Conservation (phyloP, 2,888 invertebrate species). For the Ecliptopera silaceata region DNA sequence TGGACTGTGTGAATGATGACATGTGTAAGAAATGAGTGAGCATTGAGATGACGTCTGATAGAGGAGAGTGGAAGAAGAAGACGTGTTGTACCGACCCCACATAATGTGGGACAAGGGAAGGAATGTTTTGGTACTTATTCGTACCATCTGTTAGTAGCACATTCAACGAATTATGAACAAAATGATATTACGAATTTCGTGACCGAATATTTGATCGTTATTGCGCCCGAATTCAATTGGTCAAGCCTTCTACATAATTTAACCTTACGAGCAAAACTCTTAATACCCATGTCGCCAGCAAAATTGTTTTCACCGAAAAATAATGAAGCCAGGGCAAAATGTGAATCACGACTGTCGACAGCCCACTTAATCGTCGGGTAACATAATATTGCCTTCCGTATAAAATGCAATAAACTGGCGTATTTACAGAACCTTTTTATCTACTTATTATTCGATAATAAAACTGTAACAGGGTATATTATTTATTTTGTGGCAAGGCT, state of each 20-base stretch:
- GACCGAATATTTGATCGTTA: background rate
- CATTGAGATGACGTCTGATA: too few species aligned
- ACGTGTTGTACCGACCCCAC: too few species aligned
- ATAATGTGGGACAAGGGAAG: too few species aligned
- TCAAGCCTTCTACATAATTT: constrained; percentile 18
- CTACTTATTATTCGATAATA: constrained; percentile 40
- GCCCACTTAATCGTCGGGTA: constrained; percentile 59
- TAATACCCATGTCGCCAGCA: constrained; percentile 17
- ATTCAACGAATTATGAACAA: background rate
- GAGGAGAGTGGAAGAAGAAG: too few species aligned
- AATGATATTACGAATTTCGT: background rate
- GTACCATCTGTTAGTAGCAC: too few species aligned
- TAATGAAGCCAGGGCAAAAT: constrained; percentile 53
- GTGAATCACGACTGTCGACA: constrained; percentile 61
- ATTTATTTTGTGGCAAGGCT: constrained; percentile 38
- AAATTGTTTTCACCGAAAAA: constrained; percentile 37
- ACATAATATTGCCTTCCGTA: constrained; percentile 60
- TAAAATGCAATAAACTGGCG: constrained; percentile 44
- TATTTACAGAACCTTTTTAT: constrained; percentile 43
- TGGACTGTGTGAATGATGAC: too few species aligned
- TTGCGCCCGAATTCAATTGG: constrained; percentile 22
- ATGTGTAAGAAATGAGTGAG: too few species aligned
- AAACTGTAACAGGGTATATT: constrained; percentile 41
- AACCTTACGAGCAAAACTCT: constrained; percentile 4
- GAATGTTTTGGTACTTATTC: too few species aligned